Base-by-base conservation (phyloP, 2,797 vertebrate genomes). In the Anguilla pacifica region DNA sequence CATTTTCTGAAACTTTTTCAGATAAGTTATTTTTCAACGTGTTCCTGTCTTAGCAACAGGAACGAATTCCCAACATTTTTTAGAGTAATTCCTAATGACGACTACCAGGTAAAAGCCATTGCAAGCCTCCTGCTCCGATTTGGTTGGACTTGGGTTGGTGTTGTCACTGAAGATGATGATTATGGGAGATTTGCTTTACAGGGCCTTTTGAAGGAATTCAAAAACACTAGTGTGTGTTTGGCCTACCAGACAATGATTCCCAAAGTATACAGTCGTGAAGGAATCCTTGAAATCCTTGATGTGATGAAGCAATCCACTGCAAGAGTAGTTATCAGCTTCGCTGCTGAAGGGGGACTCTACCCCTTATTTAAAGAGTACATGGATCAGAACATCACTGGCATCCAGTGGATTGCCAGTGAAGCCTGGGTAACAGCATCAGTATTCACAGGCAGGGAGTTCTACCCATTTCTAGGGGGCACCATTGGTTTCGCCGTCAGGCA, bases 351-450 rank as follows among this genome's bases (percentile, higher is more conserved):
- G 25, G 93, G 93, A 67, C 90, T 94, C 72, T 90, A 90, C 57
- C 92, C 92, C n/a, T 93, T 94, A 10, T 77, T 94, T 64, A 91
- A 51, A 85, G 93, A 93, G 87, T 92, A 91, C 72, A 87, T 87
- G 46, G 84, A 35, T 72, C 92, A 94, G 51, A 93, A 93, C 53
- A 93, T 94, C 39, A 91, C 90, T 61, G 92, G 92, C 74, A 93
- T 94, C 67, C 93, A 94, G 84, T 94, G 93, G 93, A 90, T 94
- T 70, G 93, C 92, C 9, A 93, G 92, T 84, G 92, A 93, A 88
- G 92, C 92, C 19, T 93, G 93, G 92, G 89, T 92, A 19, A 92
- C 93, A 61, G 92, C 93, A 4, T 89, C 93, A 22, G 43, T 92
- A n/a, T 90, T 92, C 31, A 88, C 92, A 70, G 82, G 57, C 6